Evolutionary conservation across 2,797 vertebrate genomes (phyloP).

Genomic region (Falco novaeseelandiae): DNA sequence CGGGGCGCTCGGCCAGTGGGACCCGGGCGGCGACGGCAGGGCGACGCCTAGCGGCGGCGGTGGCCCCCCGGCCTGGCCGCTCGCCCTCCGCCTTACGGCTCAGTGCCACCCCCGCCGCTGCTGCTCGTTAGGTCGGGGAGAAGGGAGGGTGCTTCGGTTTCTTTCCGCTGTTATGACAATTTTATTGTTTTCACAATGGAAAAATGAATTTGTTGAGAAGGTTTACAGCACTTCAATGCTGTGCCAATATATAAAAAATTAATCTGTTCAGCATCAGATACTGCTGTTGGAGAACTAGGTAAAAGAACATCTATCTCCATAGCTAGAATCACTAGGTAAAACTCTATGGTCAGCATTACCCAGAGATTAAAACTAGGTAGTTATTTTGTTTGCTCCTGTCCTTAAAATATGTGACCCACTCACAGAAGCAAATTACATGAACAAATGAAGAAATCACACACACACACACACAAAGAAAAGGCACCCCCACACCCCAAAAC

Average conservation of each 20-base stretch:
- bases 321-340: not conserved
- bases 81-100: no score
- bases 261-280: accelerated
- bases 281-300: not conserved
- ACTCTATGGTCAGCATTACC: not conserved
- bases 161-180: no score
- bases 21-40: no score
- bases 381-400: not conserved
- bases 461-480: no score
- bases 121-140: not conserved
- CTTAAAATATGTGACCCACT: not conserved
- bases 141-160: not conserved
- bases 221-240: accelerated
- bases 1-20: no score
- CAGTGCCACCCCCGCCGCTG: no score
- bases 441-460: not conserved
- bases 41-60: not conserved
- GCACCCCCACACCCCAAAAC: no score
- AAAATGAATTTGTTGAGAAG: not conserved
- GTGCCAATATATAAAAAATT: not conserved
- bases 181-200: not conserved
- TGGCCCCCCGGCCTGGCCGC: not conserved
- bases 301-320: not conserved
- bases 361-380: not conserved
- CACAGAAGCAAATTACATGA: not conserved